Percentiles rank a stretch among this genome's conserved stretches.
phyloP scores from a whole-genome alignment of 2,888 invertebrate species.

The Chrysopilus asiliformis region DNA sequence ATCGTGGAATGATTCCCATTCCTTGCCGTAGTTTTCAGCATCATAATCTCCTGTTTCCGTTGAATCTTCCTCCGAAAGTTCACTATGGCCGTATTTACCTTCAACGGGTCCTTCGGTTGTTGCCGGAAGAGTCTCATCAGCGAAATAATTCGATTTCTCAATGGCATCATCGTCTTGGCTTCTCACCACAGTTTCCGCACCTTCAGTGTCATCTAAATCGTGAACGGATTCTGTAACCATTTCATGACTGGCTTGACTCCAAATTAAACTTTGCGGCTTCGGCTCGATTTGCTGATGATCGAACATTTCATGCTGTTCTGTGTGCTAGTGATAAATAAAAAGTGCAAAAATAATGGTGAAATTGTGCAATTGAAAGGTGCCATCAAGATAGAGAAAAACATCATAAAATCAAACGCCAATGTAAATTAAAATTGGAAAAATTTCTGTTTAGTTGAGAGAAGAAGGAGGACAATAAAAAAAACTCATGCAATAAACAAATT shows the following conservation, averaged over 20 bases:
- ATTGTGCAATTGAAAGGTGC: too few species aligned
- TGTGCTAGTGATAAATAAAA: too few species aligned
- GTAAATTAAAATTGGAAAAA: too few species aligned
- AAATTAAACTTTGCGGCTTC: slow-evolving; percentile 10
- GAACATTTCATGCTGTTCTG: slow-evolving; percentile 8
- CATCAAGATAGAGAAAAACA: too few species aligned
- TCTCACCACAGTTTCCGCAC: not conserved
- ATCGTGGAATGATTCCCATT: slow-evolving; percentile 7
- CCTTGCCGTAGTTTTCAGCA: slow-evolving; percentile 24
- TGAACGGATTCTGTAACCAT: slow-evolving; percentile 8
- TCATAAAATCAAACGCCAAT: too few species aligned
- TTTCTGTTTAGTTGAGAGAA: too few species aligned
- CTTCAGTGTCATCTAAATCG: slow-evolving; percentile 7
- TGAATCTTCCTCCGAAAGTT: slow-evolving; percentile 6
- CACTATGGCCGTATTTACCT: not conserved
- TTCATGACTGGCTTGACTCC: too few species aligned
- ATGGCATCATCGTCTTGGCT: not conserved
- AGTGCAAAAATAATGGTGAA: too few species aligned
- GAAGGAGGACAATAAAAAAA: too few species aligned
- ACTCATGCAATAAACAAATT: too few species aligned
- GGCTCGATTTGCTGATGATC: slow-evolving; percentile 9
- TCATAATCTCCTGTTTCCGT: slow-evolving; percentile 5
- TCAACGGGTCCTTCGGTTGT: not conserved
- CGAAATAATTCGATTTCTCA: slow-evolving; percentile 7
- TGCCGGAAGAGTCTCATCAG: slow-evolving; percentile 2